Conservation (phyloP, 2,888 invertebrate genomes). For the Hydropsyche betteni region DNA sequence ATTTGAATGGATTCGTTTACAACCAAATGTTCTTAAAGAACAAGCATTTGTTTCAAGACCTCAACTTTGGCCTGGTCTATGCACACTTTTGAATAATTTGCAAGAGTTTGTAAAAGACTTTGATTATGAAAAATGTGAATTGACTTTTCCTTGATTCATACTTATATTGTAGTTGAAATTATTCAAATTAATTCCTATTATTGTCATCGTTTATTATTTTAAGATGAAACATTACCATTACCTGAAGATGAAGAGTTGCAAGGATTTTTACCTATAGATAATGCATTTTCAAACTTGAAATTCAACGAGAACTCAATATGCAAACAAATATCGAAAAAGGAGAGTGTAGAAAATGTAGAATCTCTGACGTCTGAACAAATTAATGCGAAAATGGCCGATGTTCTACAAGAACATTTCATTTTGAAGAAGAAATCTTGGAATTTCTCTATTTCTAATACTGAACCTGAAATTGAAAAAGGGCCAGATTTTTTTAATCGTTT, state of each 20-base stretch:
- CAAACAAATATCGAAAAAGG: background rate
- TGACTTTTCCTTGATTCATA: background rate
- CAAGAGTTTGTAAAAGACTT: slow-evolving; percentile 64
- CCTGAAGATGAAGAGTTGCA: slow-evolving; percentile 83
- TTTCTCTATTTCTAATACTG: slow-evolving; percentile 32
- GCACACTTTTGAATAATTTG: slow-evolving; percentile 76
- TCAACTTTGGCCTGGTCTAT: slow-evolving; percentile 83
- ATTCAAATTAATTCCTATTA: background rate
- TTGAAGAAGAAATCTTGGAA: slow-evolving; percentile 37
- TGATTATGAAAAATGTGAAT: slow-evolving; percentile 63
- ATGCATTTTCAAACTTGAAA: slow-evolving; percentile 67
- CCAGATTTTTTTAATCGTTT: slow-evolving; percentile 43
- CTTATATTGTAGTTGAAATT: background rate
- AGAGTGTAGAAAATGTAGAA: background rate
- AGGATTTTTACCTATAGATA: slow-evolving; percentile 79
- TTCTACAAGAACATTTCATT: slow-evolving; percentile 20
- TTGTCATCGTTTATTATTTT: slow-evolving; percentile 45
- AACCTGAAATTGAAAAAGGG: slow-evolving; percentile 35
- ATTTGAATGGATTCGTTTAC: slow-evolving; percentile 74
- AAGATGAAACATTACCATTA: slow-evolving; percentile 73
- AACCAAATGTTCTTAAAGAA: slow-evolving; percentile 65
- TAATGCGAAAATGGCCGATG: slow-evolving; percentile 27
- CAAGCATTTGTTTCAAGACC: slow-evolving; percentile 67
- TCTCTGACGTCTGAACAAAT: slow-evolving; percentile 24
- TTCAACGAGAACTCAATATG: slow-evolving; percentile 54